phyloP scores from a whole-genome alignment of 2,113 vertebrate species.

The Oreocharis arfaki region DNA sequence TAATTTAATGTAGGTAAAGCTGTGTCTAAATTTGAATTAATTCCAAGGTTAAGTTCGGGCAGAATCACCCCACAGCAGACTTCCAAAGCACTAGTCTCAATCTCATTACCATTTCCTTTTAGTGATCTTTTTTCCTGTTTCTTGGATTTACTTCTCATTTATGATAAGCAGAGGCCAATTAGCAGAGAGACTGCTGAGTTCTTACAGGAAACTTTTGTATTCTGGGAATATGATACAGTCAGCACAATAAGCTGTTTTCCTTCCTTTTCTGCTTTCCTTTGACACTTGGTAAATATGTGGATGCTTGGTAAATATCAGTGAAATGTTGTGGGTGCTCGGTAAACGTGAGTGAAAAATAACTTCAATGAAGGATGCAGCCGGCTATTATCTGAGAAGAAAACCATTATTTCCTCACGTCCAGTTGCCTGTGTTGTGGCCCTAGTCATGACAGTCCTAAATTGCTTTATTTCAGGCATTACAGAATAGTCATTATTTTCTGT shows the following conservation, averaged over 20 bases:
- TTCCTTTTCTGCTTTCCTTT: conserved; percentile 21
- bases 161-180: background rate
- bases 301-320: background rate
- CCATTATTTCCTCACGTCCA: background rate
- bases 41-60: background rate
- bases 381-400: background rate
- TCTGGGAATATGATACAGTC: background rate
- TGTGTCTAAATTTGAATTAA: background rate
- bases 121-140: background rate
- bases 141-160: background rate
- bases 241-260: conserved; percentile 10
- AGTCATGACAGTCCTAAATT: background rate
- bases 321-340: background rate
- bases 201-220: background rate
- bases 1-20: background rate
- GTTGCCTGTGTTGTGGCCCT: background rate
- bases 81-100: background rate
- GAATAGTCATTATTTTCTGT: background rate
- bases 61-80: background rate
- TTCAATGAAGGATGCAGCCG: background rate
- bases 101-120: background rate
- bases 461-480: background rate
- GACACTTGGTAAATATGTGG: background rate
- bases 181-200: background rate
- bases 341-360: background rate